phyloP scores from a whole-genome alignment of 2,797 vertebrate genomes.

The Trichosurus vulpecula region DNA sequence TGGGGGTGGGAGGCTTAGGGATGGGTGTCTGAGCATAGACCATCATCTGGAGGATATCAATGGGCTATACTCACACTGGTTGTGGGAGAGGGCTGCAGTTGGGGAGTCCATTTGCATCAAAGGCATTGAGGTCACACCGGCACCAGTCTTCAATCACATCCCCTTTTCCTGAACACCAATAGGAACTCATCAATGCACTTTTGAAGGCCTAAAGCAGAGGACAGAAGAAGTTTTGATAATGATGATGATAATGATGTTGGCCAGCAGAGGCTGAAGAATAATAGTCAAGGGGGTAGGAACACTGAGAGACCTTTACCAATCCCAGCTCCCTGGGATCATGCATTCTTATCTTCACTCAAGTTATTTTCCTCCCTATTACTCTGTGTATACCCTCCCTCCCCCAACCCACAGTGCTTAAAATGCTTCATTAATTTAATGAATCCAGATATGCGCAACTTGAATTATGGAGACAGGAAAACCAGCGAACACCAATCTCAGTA shows the following conservation, averaged over 20 bases:
- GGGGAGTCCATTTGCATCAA: constrained; percentile 95
- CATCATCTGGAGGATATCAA: background rate
- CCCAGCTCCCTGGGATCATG: accelerated
- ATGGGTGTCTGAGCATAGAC: background rate
- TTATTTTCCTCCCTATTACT: background rate
- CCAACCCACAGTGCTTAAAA: background rate
- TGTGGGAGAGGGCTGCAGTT: constrained; percentile 96
- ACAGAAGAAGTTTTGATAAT: constrained; percentile 78
- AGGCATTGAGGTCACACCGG: constrained; percentile 97
- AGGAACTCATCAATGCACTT: constrained; percentile 97
- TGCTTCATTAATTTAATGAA: background rate
- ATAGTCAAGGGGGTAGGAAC: background rate
- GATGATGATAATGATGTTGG: too few species aligned
- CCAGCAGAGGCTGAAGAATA: background rate
- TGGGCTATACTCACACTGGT: constrained; percentile 90
- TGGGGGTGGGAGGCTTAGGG: background rate
- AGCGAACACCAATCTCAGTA: background rate
- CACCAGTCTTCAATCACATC: constrained; percentile 99
- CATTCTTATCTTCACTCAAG: background rate
- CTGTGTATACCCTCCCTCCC: background rate
- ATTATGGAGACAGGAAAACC: background rate
- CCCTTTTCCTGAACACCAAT: constrained; percentile 98
- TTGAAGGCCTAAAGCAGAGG: constrained; percentile 91
- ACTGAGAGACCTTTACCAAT: background rate
- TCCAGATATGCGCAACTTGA: background rate